Conservation (phyloP, 2,113 vertebrate genomes). For the Megaceryle maxima region DNA sequence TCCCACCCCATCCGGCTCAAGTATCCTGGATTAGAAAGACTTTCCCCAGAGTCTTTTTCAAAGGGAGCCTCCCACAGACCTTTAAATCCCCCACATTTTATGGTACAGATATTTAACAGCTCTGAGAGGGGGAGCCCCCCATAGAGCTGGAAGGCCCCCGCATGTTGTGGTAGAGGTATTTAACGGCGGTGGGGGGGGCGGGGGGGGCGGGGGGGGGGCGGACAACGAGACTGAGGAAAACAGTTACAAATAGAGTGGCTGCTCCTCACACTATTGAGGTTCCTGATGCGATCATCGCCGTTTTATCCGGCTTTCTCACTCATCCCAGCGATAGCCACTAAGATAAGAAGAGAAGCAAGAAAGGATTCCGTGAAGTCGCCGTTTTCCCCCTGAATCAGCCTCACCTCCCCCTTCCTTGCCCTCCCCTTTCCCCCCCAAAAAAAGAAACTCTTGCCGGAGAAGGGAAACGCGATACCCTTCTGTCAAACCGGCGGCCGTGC, state of each 20-base stretch:
- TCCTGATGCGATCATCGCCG: neutral
- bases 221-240: neutral
- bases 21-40: conserved; percentile 71
- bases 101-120: conserved; percentile 67
- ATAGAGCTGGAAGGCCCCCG: too few species aligned
- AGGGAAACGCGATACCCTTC: neutral
- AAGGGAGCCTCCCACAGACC: conserved; percentile 74
- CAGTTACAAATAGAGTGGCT: neutral
- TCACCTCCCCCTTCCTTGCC: neutral
- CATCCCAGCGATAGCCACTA: neutral
- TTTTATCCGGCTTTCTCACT: neutral
- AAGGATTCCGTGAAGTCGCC: neutral
- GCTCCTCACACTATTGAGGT: neutral
- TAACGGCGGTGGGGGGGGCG: neutral
- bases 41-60: conserved; percentile 72
- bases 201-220: neutral
- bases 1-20: conserved; percentile 72
- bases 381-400: neutral
- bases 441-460: neutral
- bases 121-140: neutral
- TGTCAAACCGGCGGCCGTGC: neutral
- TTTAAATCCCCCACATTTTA: conserved; percentile 72
- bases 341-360: neutral
- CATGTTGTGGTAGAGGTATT: too few species aligned
- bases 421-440: neutral